phyloP scores from a whole-genome alignment of 2,888 invertebrate genomes.

The Synanthedon formicaeformis region DNA sequence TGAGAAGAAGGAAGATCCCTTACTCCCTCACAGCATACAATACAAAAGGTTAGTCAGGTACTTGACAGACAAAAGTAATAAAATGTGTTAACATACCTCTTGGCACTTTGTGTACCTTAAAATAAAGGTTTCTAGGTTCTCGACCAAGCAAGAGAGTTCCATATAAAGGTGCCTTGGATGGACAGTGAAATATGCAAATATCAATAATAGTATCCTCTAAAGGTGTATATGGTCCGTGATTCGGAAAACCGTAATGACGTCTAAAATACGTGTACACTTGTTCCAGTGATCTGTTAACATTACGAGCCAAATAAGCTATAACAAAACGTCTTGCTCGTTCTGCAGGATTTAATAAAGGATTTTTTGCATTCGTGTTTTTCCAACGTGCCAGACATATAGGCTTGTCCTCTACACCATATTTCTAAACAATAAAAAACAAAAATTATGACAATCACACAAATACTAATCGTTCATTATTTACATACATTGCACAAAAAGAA shows the following conservation, averaged over 20 bases:
- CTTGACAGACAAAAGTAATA: no score
- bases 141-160: conserved; percentile 6
- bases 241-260: conserved; percentile 2
- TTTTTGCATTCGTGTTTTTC: conserved; percentile 5
- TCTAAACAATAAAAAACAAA: conserved; percentile 1
- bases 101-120: no score
- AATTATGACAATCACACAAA: neutral
- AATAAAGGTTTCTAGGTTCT: conserved; percentile 6
- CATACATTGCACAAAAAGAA: neutral
- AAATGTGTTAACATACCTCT: no score
- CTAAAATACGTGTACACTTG: conserved; percentile 8
- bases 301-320: conserved; percentile 7
- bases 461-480: neutral
- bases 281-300: conserved; percentile 6
- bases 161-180: conserved; percentile 2
- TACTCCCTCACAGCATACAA: no score
- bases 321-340: conserved; percentile 8
- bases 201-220: conserved; percentile 9
- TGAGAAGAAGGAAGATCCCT: no score
- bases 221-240: conserved; percentile 1
- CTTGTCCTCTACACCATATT: conserved; percentile 7
- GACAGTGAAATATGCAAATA: conserved; percentile 5
- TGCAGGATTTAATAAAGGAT: neutral
- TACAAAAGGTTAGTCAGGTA: no score
- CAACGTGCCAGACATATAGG: conserved; percentile 9